Conservation (phyloP, 2,113 vertebrate genomes). For the Vanacampus margaritifer region DNA sequence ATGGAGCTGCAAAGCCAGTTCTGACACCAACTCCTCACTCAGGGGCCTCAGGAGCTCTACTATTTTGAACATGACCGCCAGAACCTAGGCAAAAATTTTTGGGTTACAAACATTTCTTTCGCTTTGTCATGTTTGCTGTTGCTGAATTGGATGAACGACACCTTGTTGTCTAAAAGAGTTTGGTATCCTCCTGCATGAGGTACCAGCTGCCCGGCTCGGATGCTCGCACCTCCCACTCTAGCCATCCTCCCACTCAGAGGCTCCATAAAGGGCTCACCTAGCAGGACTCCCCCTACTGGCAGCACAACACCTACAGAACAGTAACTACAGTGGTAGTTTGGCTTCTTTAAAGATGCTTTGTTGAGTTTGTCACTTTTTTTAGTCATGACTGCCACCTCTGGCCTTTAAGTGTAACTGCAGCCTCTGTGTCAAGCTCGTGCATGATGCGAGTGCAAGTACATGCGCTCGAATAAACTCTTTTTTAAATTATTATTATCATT, state of each 20-base stretch:
- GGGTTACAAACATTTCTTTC: not conserved
- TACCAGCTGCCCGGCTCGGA: constrained; percentile 54
- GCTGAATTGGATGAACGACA: constrained; percentile 10
- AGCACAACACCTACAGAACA: constrained; percentile 73
- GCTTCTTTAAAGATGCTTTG: no score
- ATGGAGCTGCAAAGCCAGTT: constrained; percentile 29
- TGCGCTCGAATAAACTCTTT: no score
- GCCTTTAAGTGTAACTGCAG: no score
- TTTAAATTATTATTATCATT: no score
- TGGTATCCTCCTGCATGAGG: constrained; percentile 76
- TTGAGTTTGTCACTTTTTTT: no score
- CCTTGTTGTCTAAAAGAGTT: constrained; percentile 74
- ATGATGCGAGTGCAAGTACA: no score
- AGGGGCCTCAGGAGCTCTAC: constrained; percentile 45
- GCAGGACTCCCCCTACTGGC: constrained; percentile 80
- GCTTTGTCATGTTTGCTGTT: not conserved
- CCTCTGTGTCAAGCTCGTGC: no score
- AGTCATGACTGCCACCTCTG: no score
- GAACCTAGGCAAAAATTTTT: constrained; percentile 44
- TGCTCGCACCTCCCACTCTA: constrained; percentile 69
- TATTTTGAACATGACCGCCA: constrained; percentile 62
- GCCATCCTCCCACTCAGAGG: constrained; percentile 76
- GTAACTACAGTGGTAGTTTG: not conserved
- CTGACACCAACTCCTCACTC: constrained; percentile 50
- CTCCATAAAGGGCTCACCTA: constrained; percentile 78